Evolutionary conservation across 2,888 invertebrate genomes (phyloP).

Genomic region (Biston betularia): DNA sequence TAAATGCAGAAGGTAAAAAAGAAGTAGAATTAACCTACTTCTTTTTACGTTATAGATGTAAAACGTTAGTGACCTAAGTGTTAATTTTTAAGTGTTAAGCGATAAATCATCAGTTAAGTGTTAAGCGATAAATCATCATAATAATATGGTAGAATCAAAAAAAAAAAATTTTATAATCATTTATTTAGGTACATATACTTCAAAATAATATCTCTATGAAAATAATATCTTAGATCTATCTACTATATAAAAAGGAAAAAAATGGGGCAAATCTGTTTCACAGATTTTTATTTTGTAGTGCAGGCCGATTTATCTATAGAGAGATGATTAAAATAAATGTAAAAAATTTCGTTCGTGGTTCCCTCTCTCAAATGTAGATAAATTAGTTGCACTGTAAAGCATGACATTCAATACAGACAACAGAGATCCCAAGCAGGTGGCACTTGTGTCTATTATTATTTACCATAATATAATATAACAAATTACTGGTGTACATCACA

Average conservation of each 20-base stretch:
- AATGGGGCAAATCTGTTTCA: slow-evolving; percentile 11
- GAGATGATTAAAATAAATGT: not conserved
- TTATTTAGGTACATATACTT: slow-evolving; percentile 12
- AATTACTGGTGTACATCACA: too few species aligned
- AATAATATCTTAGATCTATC: slow-evolving; percentile 6
- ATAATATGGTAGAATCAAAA: not conserved
- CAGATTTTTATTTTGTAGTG: slow-evolving; percentile 12
- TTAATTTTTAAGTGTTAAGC: too few species aligned
- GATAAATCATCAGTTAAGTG: not conserved
- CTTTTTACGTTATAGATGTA: too few species aligned
- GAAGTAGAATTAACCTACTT: too few species aligned
- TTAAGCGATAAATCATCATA: not conserved
- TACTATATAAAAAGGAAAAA: slow-evolving; percentile 1
- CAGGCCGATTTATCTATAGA: not conserved
- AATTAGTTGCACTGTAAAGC: not conserved
- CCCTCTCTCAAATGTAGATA: not conserved
- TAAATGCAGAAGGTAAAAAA: too few species aligned
- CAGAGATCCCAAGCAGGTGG: slow-evolving; percentile 16
- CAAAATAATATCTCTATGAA: slow-evolving; percentile 20
- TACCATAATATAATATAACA: not conserved
- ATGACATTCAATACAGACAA: not conserved
- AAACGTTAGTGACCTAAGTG: too few species aligned
- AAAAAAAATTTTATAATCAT: slow-evolving; percentile 14
- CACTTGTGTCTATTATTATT: not conserved
- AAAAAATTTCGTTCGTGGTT: not conserved